These are phyloP conservation scores for Saccostrea glomerata DNA, from an alignment of 1,140 invertebrate species.

Conservation along the genomic window DNA sequence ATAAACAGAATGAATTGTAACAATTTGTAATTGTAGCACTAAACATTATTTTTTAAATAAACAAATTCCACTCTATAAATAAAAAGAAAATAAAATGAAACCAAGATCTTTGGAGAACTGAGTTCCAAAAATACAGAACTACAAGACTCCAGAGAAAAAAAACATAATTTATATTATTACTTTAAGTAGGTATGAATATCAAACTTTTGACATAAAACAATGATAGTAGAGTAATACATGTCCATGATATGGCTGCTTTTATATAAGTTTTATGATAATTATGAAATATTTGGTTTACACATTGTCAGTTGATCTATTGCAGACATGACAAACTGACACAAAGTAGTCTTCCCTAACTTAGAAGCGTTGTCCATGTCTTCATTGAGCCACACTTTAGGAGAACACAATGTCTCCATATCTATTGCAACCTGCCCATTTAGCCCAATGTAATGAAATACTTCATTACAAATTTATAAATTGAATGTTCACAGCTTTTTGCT, in stretches of 20 bases:
- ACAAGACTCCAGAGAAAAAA: too few relatives aligned
- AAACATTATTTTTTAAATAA: too few relatives aligned
- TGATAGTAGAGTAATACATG: too few relatives aligned
- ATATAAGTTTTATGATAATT: background rate
- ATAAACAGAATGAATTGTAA: too few relatives aligned
- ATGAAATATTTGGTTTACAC: background rate
- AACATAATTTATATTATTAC: too few relatives aligned
- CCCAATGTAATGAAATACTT: background rate
- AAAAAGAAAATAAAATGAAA: too few relatives aligned
- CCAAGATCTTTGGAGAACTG: too few relatives aligned
- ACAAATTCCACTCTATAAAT: too few relatives aligned
- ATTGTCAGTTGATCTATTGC: background rate
- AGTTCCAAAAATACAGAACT: too few relatives aligned
- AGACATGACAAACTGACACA: slow-evolving; percentile 19
- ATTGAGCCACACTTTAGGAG: background rate
- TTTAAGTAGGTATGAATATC: too few relatives aligned
- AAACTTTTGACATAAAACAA: too few relatives aligned
- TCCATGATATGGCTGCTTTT: background rate
- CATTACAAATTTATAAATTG: background rate
- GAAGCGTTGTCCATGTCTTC: background rate
- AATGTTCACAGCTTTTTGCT: background rate
- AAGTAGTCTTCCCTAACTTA: background rate
- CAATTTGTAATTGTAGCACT: too few relatives aligned
- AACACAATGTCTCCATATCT: background rate
- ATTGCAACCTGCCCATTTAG: slow-evolving; percentile 39